Evolutionary conservation across 2,888 invertebrate species (phyloP).

Genomic region (Troides oblongomaculatus): DNA sequence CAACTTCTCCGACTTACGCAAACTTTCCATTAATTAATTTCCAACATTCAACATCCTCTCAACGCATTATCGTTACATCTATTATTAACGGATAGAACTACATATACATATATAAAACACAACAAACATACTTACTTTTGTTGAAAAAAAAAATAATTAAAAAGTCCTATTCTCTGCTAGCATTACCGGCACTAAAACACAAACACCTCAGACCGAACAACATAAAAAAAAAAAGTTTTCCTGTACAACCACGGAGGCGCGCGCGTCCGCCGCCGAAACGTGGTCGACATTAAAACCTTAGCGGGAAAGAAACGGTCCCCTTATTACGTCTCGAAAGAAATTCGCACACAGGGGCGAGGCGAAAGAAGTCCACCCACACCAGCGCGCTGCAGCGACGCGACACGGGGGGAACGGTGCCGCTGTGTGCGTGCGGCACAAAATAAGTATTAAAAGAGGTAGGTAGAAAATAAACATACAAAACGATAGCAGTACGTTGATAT

Average conservation of each 20-base stretch:
- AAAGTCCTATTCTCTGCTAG: slow-evolving; percentile 29
- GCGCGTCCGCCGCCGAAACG: slow-evolving; percentile 78
- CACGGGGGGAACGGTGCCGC: slow-evolving; percentile 55
- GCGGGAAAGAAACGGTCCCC: slow-evolving; percentile 80
- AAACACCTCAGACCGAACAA: slow-evolving; percentile 51
- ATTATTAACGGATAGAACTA: slow-evolving; percentile 10
- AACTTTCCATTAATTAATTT: slow-evolving; percentile 68
- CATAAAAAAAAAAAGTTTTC: slow-evolving; percentile 60
- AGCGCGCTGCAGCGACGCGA: slow-evolving; percentile 50
- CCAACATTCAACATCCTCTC: slow-evolving; percentile 30
- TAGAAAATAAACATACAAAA: slow-evolving; percentile 59
- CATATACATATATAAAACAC: neutral
- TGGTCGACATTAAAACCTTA: slow-evolving; percentile 80
- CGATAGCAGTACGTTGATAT: slow-evolving; percentile 3
- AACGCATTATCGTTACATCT: slow-evolving; percentile 10
- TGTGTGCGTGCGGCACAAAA: slow-evolving; percentile 70
- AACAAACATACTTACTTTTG: slow-evolving; percentile 30
- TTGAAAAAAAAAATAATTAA: slow-evolving; percentile 32
- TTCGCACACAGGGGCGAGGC: slow-evolving; percentile 71
- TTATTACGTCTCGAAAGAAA: slow-evolving; percentile 81
- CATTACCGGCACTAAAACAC: slow-evolving; percentile 43
- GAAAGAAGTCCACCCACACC: slow-evolving; percentile 75
- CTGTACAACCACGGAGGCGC: slow-evolving; percentile 70
- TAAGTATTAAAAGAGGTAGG: slow-evolving; percentile 79
- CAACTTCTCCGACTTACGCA: slow-evolving; percentile 59